Conservation (phyloP, 2,113 vertebrate genomes). For the Myotis davidii region DNA sequence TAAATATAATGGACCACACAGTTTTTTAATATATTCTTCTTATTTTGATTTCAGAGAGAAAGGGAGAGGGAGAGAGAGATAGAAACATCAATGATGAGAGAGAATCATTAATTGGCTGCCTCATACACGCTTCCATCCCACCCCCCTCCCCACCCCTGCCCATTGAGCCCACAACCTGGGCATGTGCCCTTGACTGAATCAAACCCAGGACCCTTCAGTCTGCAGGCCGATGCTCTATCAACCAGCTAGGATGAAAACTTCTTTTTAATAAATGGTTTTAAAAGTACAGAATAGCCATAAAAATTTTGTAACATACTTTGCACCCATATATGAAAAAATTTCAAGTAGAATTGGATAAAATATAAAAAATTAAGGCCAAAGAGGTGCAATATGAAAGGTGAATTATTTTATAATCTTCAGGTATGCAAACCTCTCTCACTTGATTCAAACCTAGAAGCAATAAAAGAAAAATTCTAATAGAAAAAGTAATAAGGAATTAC, state of each 20-base stretch:
- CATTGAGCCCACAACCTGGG: no score
- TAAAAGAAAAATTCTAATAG: no score
- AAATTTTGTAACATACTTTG: neutral
- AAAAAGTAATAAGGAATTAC: neutral
- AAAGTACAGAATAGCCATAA: neutral
- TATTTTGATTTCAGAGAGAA: no score
- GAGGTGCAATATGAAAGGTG: neutral
- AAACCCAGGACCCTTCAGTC: no score
- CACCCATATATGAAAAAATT: neutral
- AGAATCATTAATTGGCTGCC: no score
- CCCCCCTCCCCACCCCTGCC: no score
- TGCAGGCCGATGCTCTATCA: no score
- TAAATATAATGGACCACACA: neutral
- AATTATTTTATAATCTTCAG: neutral
- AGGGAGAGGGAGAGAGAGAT: no score
- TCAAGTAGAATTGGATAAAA: neutral
- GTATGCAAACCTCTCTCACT: neutral
- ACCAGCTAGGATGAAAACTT: neutral
- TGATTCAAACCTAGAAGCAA: constrained; percentile 20
- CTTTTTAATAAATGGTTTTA: neutral
- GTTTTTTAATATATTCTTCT: no score
- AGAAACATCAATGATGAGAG: no score
- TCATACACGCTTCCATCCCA: no score
- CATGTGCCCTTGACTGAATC: no score
- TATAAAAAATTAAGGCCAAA: neutral